Conservation (phyloP, 2,888 invertebrate genomes). For the Tetrapedia diversipes region DNA sequence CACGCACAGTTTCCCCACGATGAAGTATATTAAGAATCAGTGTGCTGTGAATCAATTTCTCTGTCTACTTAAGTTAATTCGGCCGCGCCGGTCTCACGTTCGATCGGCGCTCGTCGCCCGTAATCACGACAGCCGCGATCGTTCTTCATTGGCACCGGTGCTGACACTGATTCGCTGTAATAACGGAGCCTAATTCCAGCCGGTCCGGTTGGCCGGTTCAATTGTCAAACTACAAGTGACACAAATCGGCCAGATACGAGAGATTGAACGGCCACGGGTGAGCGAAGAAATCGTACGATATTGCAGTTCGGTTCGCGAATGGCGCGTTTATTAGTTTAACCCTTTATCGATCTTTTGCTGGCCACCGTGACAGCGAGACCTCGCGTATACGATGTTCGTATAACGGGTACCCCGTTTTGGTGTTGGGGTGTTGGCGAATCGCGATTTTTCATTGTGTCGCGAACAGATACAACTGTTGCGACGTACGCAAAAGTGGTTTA, state of each 20-base stretch:
- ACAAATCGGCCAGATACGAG: constrained; percentile 43
- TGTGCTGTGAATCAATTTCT: constrained; percentile 20
- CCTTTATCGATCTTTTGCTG: constrained; percentile 38
- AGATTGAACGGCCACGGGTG: constrained; percentile 18
- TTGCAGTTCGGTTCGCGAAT: not conserved
- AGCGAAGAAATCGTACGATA: constrained; percentile 42
- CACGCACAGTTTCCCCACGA: not conserved
- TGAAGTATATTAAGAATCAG: constrained; percentile 7
- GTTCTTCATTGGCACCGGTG: constrained; percentile 57
- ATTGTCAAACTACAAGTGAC: constrained; percentile 56
- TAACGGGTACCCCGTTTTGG: constrained; percentile 39
- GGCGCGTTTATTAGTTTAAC: constrained; percentile 47
- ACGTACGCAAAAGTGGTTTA: too few relatives aligned
- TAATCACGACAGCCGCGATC: constrained; percentile 41
- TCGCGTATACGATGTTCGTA: constrained; percentile 34
- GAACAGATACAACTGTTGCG: too few relatives aligned
- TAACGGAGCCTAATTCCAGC: constrained; percentile 55
- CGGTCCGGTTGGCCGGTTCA: constrained; percentile 37
- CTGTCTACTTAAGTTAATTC: constrained; percentile 32
- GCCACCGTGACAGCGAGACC: not conserved
- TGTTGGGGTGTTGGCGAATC: constrained; percentile 1
- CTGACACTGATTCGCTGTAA: constrained; percentile 55
- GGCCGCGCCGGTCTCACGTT: constrained; percentile 48
- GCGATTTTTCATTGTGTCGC: constrained; percentile 29
- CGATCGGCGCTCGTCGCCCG: constrained; percentile 34